A percentile compares a stretch with the other conserved stretches of the same genome.
Evolutionary conservation across 2,888 invertebrate genomes (phyloP).

Genomic region (Argyra leucocephala): DNA sequence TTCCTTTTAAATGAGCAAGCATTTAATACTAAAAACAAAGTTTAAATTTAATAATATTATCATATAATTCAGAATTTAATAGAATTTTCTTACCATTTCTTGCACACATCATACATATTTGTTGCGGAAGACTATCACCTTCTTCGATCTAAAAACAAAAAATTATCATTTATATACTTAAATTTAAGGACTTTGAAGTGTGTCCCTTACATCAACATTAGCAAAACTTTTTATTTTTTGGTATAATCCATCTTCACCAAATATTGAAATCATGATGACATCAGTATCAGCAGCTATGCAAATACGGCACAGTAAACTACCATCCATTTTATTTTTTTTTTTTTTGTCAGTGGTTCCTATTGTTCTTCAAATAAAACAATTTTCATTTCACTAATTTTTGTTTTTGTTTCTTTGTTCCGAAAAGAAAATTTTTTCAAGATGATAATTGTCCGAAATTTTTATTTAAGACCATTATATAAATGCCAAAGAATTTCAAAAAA

Average conservation of each 20-base stretch:
- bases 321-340: constrained; percentile 26
- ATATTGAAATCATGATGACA: constrained; percentile 39
- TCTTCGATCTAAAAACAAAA: constrained; percentile 37
- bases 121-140: constrained; percentile 39
- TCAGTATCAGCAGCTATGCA: constrained; percentile 38
- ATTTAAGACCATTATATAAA: neutral
- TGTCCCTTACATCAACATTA: constrained; percentile 36
- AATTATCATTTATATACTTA: constrained; percentile 12
- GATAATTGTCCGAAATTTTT: neutral
- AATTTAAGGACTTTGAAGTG: neutral
- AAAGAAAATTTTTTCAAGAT: neutral
- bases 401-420: neutral
- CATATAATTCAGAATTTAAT: neutral
- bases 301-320: constrained; percentile 38
- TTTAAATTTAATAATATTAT: neutral
- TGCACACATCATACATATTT: constrained; percentile 39
- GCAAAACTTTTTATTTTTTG: constrained; percentile 41
- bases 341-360: constrained; percentile 4
- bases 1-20: constrained; percentile 41
- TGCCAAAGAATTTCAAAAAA: constrained; percentile 1
- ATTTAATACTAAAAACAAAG: constrained; percentile 29
- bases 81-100: constrained; percentile 24
- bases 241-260: constrained; percentile 42
- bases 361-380: neutral
- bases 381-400: neutral